Base-by-base conservation (phyloP, 2,797 vertebrate genomes). In the Pempheris klunzingeri region DNA sequence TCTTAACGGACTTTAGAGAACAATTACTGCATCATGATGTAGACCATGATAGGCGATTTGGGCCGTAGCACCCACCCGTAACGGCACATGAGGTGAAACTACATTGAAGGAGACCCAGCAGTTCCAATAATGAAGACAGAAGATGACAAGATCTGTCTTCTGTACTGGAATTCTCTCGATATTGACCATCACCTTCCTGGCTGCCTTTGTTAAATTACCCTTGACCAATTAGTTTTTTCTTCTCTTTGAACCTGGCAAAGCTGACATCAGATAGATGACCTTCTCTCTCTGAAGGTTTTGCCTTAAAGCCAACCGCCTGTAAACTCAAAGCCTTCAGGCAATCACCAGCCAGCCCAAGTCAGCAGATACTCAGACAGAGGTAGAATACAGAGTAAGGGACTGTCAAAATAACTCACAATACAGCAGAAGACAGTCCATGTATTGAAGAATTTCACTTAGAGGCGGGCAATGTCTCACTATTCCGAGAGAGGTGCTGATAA, bases 241-340 rank as follows among this genome's bases (percentile, higher is more conserved):
- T 36, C 47, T 77, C 73, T 88, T 82, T 87, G 75, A 91, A 86
- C 72, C 78, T 53, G 59, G 73, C 74, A 84, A 74, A 70, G 65
- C 88, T 80, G 71, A 86, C 91, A 91, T 88, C 76, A 88, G 83
- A 87, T 80, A 74, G 78, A 87, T 90, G 87, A 90, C 89, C 81
- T 82, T 88, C 77, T 86, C 77, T 70, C 64, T 88, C 78, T 77
- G 61, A 82, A 83, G 85, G 80, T 65, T 87, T 87, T 79, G 69
- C 82, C 86, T 87, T 84, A 82, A 87, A 90, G 80, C 81, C 70
- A 85, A 74, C 65, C 54, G 77, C 58, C 86, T 87, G 84, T 84
- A 92, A 89, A 90, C 83, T 82, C 80, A 84, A 84, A 91, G 87
- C 84, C 84, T 90, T 88, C 78, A 80, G 83, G 88, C 90, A 87